Percentiles rank a stretch among this genome's conserved stretches.
Conservation (phyloP, 2,113 vertebrate genomes). For the Mus musculus region GRCm39 chr10:84769001-84769500, state of each 20-base stretch:
- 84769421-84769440: background rate
- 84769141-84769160: background rate
- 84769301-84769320: background rate
- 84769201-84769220: background rate
- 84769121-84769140: background rate
- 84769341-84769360: slow-evolving; percentile 36
- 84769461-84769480: no score
- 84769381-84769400: slow-evolving; percentile 4
- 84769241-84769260: background rate
- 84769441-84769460: background rate
- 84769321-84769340: background rate
- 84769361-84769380: background rate
- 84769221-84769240: background rate
- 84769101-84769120: background rate
- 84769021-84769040: background rate
- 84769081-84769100: background rate
- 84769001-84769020: slow-evolving; percentile 28
- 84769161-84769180: background rate
- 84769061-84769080: background rate
- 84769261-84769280: background rate
- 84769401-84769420: background rate
- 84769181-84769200: background rate
- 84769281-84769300: slow-evolving; percentile 6
- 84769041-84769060: background rate
- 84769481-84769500: slow-evolving; percentile 38